Evolutionary conservation across 2,113 vertebrate species (phyloP).

Genomic region (Corythoichthys intestinalis): DNA sequence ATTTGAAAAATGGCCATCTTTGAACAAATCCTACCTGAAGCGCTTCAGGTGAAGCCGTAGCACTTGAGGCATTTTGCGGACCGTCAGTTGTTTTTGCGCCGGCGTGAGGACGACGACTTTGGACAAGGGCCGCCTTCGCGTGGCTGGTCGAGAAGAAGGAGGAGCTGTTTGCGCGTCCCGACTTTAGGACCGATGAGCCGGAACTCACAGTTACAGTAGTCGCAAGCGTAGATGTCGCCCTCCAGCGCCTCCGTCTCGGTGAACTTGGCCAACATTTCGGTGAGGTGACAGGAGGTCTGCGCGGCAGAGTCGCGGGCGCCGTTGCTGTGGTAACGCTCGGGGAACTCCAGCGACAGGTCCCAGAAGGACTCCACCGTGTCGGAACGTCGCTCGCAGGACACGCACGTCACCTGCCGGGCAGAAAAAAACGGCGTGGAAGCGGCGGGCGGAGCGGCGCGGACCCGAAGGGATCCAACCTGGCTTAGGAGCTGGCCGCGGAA

Average conservation of each 20-base stretch:
- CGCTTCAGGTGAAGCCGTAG: slow-evolving; percentile 97
- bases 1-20: no score
- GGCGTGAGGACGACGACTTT: slow-evolving; percentile 90
- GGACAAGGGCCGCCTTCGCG: slow-evolving; percentile 85
- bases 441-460: no score
- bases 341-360: slow-evolving; percentile 97
- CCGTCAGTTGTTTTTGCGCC: slow-evolving; percentile 95
- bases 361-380: slow-evolving; percentile 97
- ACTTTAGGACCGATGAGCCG: no score
- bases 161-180: background rate
- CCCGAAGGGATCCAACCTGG: slow-evolving; percentile 76
- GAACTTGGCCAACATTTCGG: slow-evolving; percentile 98
- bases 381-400: slow-evolving; percentile 91
- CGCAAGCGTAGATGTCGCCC: slow-evolving; percentile 94
- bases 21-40: slow-evolving; percentile 81
- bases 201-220: slow-evolving; percentile 94
- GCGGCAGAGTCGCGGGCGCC: slow-evolving; percentile 57
- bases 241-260: slow-evolving; percentile 96
- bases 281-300: slow-evolving; percentile 81
- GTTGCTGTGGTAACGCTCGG: slow-evolving; percentile 88
- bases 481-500: slow-evolving; percentile 97
- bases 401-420: slow-evolving; percentile 84
- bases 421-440: background rate
- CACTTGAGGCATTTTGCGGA: slow-evolving; percentile 98
- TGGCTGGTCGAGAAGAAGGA: slow-evolving; percentile 70